Conservation (phyloP, 1,140 invertebrate species). For the Drosophila lini region DNA sequence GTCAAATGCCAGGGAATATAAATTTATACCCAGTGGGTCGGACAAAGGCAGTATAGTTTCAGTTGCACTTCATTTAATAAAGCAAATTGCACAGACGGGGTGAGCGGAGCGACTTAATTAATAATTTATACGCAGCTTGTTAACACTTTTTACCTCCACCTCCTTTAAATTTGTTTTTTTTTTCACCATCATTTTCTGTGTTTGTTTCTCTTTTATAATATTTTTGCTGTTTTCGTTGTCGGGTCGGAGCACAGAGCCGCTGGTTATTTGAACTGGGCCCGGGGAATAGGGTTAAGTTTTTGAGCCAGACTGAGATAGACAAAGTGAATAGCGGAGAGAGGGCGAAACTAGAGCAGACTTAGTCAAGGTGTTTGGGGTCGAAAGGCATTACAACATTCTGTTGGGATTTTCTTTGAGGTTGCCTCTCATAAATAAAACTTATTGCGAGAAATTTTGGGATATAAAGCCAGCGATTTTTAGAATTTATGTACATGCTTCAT, state of each 20-base stretch:
- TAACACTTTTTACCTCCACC: constrained; percentile 43
- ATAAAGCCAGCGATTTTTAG: not conserved
- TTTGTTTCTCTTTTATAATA: constrained; percentile 9
- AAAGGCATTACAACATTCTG: constrained; percentile 7
- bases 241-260: constrained; percentile 5
- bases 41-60: constrained; percentile 5
- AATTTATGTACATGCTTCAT: constrained; percentile 1
- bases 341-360: constrained; percentile 36
- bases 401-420: constrained; percentile 16
- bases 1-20: constrained; percentile 49
- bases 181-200: constrained; percentile 21
- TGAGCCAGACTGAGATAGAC: constrained; percentile 30
- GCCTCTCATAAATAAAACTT: constrained; percentile 26
- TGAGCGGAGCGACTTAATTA: constrained; percentile 38
- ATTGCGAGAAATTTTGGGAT: not conserved
- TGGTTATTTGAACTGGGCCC: constrained; percentile 22
- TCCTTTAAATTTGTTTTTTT: constrained; percentile 4
- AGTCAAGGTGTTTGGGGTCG: constrained; percentile 18
- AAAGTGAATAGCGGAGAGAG: constrained; percentile 21
- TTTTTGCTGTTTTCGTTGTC: constrained; percentile 14
- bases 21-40: constrained; percentile 15
- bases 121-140: constrained; percentile 64
- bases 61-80: constrained; percentile 47
- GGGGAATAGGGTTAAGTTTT: constrained; percentile 54
- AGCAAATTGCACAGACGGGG: constrained; percentile 35